These are phyloP conservation scores for Nothocercus julius DNA, from an alignment of 2,113 vertebrate species.

Conservation along the genomic window DNA sequence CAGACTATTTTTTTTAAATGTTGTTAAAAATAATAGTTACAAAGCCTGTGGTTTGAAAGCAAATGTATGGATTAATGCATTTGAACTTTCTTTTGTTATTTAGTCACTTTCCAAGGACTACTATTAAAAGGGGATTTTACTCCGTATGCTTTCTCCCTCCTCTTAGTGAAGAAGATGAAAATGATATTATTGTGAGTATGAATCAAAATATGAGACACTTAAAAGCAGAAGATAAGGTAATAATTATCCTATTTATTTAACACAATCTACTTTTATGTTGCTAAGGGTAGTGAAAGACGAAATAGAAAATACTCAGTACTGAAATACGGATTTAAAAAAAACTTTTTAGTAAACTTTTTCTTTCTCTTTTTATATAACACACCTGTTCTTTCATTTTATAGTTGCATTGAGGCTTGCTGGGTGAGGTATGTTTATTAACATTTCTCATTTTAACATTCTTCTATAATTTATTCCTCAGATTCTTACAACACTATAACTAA, in stretches of 20 bases:
- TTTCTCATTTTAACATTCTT: not conserved
- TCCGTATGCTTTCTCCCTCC: conserved; percentile 62
- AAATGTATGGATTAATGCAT: not conserved
- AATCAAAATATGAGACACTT: not conserved
- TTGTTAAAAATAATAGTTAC: not conserved
- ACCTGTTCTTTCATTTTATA: not conserved
- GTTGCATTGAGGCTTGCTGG: not conserved
- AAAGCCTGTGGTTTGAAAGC: not conserved
- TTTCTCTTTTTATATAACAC: not conserved
- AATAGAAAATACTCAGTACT: not conserved
- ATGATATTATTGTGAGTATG: not conserved
- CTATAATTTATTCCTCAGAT: not conserved
- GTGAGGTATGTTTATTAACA: not conserved
- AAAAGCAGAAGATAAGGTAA: conserved; percentile 76
- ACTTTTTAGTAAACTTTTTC: not conserved
- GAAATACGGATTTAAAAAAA: not conserved
- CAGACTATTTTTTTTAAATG: not conserved
- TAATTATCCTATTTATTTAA: not conserved
- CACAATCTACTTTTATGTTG: not conserved
- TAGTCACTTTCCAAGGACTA: conserved; percentile 66
- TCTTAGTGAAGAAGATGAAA: conserved; percentile 78
- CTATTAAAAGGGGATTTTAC: conserved; percentile 55
- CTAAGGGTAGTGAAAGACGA: not conserved
- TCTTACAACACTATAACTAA: not conserved
- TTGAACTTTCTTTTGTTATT: not conserved